phyloP scores from a whole-genome alignment of 2,113 vertebrate species.

The Ptilonorhynchus violaceus region DNA sequence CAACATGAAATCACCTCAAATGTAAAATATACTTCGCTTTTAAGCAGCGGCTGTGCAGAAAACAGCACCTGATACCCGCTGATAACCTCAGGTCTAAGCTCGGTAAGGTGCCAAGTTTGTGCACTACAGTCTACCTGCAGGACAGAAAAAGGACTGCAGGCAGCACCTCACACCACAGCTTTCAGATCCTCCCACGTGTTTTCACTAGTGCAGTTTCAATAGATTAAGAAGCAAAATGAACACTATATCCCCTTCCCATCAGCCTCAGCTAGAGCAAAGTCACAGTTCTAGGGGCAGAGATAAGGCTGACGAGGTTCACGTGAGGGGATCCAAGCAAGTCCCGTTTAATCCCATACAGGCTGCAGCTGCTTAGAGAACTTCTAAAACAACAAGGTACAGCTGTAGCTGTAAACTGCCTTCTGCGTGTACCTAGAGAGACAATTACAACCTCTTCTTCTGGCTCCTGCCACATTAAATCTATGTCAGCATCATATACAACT shows the following conservation, averaged over 20 bases:
- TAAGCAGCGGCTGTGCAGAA: not conserved
- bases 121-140: not conserved
- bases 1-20: not conserved
- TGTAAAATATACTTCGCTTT: not conserved
- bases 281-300: not conserved
- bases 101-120: not conserved
- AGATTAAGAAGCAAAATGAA: not conserved
- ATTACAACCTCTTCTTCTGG: not conserved
- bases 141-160: not conserved
- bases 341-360: not conserved
- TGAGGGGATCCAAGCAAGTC: not conserved
- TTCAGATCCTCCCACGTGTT: not conserved
- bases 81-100: not conserved
- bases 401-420: not conserved
- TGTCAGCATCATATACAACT: not conserved
- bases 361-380: not conserved
- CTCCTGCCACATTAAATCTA: not conserved
- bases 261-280: not conserved
- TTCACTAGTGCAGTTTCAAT: not conserved
- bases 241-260: not conserved
- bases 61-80: not conserved
- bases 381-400: not conserved
- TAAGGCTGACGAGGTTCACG: not conserved
- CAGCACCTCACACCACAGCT: not conserved
- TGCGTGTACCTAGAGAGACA: accelerated